Percentiles rank a stretch among this genome's conserved stretches.
phyloP scores from a whole-genome alignment of 2,888 invertebrate species.

The Anorthoa munda region DNA sequence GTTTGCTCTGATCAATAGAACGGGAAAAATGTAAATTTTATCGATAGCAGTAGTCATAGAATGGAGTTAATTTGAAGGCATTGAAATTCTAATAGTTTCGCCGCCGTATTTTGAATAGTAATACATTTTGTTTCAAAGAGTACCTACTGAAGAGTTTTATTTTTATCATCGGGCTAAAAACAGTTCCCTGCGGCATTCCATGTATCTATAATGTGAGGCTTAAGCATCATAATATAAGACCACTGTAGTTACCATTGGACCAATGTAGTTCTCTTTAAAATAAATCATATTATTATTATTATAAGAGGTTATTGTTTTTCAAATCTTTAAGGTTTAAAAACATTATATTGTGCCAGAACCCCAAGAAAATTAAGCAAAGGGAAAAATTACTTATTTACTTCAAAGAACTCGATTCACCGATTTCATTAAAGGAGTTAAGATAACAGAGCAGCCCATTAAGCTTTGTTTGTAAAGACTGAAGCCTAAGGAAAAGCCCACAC shows the following conservation, averaged over 20 bases:
- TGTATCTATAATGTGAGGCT: not conserved
- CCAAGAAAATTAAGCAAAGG: constrained; percentile 15
- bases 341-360: not conserved
- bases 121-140: not conserved
- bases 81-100: constrained; percentile 19
- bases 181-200: not conserved
- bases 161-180: not conserved
- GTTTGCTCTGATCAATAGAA: constrained; percentile 36
- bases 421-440: constrained; percentile 21
- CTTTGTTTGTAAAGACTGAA: constrained; percentile 23
- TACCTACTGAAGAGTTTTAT: not conserved
- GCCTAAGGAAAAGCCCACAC: constrained; percentile 9
- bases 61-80: constrained; percentile 28
- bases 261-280: too few relatives aligned
- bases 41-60: constrained; percentile 24
- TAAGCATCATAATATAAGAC: not conserved
- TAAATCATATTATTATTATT: too few relatives aligned
- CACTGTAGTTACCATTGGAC: too few relatives aligned
- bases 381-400: constrained; percentile 2
- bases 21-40: constrained; percentile 39
- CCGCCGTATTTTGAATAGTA: constrained; percentile 1
- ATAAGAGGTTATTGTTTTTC: too few relatives aligned
- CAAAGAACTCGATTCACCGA: constrained; percentile 10
- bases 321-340: not conserved
- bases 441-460: constrained; percentile 13